phyloP scores from a whole-genome alignment of 2,888 invertebrate species.

The Drosophila koepferae region DNA sequence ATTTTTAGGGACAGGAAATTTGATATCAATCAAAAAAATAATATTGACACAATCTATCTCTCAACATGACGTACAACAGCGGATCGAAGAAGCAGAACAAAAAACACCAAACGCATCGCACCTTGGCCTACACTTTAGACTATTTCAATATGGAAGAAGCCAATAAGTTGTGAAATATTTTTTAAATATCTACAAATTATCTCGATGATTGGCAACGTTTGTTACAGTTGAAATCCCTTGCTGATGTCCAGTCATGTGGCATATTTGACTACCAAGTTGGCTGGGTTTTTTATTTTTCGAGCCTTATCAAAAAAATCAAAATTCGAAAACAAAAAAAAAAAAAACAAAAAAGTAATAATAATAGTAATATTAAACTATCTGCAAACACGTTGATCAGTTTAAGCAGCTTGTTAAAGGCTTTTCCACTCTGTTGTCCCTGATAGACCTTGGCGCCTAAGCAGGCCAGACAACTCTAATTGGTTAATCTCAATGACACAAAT shows the following conservation, averaged over 20 bases:
- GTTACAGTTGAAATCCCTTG: background rate
- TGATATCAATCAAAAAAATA: constrained; percentile 2
- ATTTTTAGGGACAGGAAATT: background rate
- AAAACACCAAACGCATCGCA: background rate
- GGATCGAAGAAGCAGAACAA: background rate
- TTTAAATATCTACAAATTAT: constrained; percentile 6
- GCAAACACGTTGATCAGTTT: background rate
- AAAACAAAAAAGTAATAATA: background rate
- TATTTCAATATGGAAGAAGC: background rate
- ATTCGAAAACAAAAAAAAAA: background rate
- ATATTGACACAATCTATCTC: background rate
- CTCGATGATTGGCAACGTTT: constrained; percentile 15
- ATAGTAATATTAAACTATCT: background rate
- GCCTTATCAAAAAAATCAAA: background rate
- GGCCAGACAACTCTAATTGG: background rate
- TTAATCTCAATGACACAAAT: background rate
- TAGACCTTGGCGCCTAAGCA: background rate
- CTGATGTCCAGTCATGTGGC: constrained; percentile 1
- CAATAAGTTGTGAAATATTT: background rate
- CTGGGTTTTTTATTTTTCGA: background rate
- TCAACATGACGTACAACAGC: background rate
- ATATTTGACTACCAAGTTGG: background rate
- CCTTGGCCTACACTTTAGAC: background rate
- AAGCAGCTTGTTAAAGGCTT: background rate
- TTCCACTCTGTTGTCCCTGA: background rate